These are phyloP conservation scores for Cairina moschata DNA, from an alignment of 2,113 vertebrate species.

Conservation along the genomic window DNA sequence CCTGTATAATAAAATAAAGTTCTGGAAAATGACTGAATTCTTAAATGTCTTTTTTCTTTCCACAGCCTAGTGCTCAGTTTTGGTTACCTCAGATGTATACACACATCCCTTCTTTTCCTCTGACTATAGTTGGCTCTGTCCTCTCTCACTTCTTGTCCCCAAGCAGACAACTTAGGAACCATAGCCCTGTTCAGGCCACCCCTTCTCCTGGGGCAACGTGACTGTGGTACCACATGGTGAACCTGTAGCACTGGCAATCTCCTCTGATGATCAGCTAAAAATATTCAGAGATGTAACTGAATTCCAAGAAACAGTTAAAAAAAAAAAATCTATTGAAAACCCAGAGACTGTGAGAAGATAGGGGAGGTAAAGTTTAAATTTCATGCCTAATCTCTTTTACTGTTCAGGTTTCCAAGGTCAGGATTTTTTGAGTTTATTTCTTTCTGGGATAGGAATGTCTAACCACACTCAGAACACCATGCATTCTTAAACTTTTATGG, in stretches of 20 bases:
- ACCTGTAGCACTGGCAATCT: not conserved
- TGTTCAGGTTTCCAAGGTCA: not conserved
- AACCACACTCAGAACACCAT: not conserved
- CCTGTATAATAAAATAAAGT: not conserved
- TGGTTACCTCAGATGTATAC: not conserved
- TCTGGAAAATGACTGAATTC: not conserved
- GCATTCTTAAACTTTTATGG: not conserved
- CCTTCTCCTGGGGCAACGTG: not conserved
- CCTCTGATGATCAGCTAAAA: not conserved
- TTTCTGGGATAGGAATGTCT: not conserved
- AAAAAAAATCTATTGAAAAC: not conserved
- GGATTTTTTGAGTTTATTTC: not conserved
- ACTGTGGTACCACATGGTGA: not conserved
- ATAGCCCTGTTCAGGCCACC: not conserved
- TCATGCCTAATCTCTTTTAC: not conserved
- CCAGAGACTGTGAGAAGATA: not conserved
- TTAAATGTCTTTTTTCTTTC: not conserved
- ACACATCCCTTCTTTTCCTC: not conserved
- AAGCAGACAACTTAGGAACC: not conserved
- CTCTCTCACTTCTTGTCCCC: not conserved
- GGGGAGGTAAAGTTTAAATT: not conserved
- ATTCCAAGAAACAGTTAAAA: not conserved
- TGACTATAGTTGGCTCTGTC: not conserved
- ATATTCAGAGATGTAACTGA: not conserved
- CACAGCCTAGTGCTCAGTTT: not conserved